Percentiles rank a stretch among this genome's conserved stretches.
Conservation (phyloP, 2,888 invertebrate species). For the Idaea straminata region DNA sequence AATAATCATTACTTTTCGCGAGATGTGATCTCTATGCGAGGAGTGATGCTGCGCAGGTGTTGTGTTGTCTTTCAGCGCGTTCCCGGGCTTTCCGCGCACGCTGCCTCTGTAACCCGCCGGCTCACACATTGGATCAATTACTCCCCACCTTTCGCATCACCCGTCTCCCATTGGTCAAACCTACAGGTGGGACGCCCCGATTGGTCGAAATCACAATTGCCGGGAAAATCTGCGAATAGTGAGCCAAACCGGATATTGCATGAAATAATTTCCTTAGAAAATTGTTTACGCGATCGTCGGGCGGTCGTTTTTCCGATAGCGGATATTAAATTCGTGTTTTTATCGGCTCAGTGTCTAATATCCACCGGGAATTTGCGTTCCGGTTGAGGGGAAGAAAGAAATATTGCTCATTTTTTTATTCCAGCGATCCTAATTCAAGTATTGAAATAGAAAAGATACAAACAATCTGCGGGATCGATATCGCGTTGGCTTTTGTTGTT, state of each 20-base stretch:
- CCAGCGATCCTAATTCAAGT: neutral
- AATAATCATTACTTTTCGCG: slow-evolving; percentile 81
- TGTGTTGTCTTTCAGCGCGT: slow-evolving; percentile 51
- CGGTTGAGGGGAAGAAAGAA: slow-evolving; percentile 18
- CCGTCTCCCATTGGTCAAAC: slow-evolving; percentile 49
- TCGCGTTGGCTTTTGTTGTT: slow-evolving; percentile 38
- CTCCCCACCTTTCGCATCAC: slow-evolving; percentile 51
- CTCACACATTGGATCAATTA: slow-evolving; percentile 66
- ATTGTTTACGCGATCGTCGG: slow-evolving; percentile 69
- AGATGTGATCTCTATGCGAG: slow-evolving; percentile 73
- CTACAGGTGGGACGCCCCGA: slow-evolving; percentile 31
- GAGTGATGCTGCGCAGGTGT: slow-evolving; percentile 71
- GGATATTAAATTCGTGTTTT: slow-evolving; percentile 65
- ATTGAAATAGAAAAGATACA: slow-evolving; percentile 17
- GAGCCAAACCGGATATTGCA: slow-evolving; percentile 63
- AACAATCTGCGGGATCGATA: slow-evolving; percentile 44
- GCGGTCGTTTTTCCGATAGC: slow-evolving; percentile 54
- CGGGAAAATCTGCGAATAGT: slow-evolving; percentile 61
- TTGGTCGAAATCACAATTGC: slow-evolving; percentile 54
- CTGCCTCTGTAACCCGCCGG: slow-evolving; percentile 62
- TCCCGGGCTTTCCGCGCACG: slow-evolving; percentile 77
- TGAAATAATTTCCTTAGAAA: slow-evolving; percentile 72
- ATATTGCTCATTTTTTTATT: slow-evolving; percentile 21
- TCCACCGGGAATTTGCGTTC: slow-evolving; percentile 38
- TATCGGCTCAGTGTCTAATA: slow-evolving; percentile 44